phyloP scores from a whole-genome alignment of 2,888 invertebrate species.

The Campoplex nolae region DNA sequence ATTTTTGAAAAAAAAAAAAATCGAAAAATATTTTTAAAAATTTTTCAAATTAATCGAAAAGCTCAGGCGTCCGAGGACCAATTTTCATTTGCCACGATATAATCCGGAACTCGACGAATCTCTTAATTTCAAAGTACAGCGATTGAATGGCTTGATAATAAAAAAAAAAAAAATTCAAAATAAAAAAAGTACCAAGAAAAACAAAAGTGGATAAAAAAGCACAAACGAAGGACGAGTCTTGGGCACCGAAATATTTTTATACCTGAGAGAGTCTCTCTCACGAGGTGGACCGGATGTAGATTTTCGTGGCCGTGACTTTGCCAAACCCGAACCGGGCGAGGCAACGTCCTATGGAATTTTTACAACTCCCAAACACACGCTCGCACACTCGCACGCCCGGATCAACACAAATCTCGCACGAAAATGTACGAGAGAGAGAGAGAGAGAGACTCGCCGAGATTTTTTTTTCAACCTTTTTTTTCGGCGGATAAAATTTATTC shows the following conservation, averaged over 20 bases:
- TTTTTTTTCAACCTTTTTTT: conserved; percentile 44
- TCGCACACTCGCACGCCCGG: background rate
- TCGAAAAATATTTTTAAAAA: too few relatives aligned
- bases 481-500: background rate
- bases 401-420: background rate
- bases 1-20: background rate
- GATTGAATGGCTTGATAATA: background rate
- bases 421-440: background rate
- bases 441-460: conserved; percentile 23
- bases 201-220: background rate
- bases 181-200: background rate
- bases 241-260: conserved; percentile 23
- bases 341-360: conserved; percentile 62
- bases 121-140: background rate
- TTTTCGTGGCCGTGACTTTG: conserved; percentile 67
- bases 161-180: background rate
- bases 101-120: background rate
- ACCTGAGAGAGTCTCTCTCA: conserved; percentile 22
- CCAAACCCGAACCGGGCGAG: conserved; percentile 55
- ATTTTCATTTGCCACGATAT: background rate
- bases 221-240: background rate
- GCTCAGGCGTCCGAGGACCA: background rate
- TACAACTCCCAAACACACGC: conserved; percentile 29
- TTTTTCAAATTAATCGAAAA: background rate
- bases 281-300: conserved; percentile 61